Evolutionary conservation across 2,113 vertebrate species (phyloP).

Genomic region (Scytalopus superciliaris): DNA sequence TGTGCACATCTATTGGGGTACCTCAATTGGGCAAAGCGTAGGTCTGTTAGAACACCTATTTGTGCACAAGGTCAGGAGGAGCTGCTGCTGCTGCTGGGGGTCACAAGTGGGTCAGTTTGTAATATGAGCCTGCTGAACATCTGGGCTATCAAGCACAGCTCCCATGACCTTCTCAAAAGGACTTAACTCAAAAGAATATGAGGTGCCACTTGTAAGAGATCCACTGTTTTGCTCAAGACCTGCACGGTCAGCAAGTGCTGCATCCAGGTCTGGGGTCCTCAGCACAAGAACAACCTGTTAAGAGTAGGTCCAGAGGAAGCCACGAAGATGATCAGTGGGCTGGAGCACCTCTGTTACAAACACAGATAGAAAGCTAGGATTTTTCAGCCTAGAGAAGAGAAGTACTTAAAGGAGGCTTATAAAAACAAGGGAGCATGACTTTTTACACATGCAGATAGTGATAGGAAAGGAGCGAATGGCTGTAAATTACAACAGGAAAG

Average conservation of each 20-base stretch:
- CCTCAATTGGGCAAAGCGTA: rapidly evolving
- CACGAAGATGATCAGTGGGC: neutral
- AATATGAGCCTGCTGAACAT: neutral
- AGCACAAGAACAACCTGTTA: neutral
- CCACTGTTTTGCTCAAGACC: neutral
- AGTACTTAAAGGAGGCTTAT: neutral
- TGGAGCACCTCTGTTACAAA: neutral
- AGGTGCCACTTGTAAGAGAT: neutral
- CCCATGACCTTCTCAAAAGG: neutral
- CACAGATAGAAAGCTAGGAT: neutral
- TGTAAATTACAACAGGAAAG: neutral
- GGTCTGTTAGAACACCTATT: neutral
- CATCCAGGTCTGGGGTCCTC: neutral
- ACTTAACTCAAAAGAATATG: neutral
- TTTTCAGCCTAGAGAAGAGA: neutral
- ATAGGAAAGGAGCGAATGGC: neutral
- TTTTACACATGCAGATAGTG: neutral
- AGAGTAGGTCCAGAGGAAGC: neutral
- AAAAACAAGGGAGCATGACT: neutral
- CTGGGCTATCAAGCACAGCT: neutral
- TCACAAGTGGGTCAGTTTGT: too few relatives aligned
- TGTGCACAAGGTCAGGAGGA: neutral
- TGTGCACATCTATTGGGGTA: rapidly evolving
- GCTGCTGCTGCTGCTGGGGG: neutral
- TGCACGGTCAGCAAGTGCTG: neutral